Conservation (phyloP, 2,888 invertebrate species). For the Phlogophora meticulosa region DNA sequence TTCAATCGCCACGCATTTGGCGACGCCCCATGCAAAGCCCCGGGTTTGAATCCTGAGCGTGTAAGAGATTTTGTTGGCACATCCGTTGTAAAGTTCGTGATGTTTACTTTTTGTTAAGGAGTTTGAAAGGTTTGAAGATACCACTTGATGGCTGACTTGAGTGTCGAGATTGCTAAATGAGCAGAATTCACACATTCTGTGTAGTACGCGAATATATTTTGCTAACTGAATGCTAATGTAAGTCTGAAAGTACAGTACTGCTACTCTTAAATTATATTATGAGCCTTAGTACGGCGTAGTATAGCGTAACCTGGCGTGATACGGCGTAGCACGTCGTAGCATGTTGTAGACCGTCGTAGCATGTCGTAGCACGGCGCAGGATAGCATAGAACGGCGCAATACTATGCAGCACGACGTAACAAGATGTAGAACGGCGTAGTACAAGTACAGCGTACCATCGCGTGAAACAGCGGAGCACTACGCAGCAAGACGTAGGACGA, state of each 20-base stretch:
- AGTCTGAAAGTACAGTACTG: no score
- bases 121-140: not conserved
- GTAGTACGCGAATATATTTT: no score
- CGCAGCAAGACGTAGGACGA: not conserved
- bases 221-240: no score
- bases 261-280: not conserved
- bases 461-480: not conserved
- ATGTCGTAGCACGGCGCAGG: not conserved
- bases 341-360: accelerated
- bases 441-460: no score
- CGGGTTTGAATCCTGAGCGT: conserved; percentile 35
- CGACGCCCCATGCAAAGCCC: conserved; percentile 45
- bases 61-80: conserved; percentile 49
- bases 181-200: no score
- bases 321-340: not conserved
- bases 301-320: no score
- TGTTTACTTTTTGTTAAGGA: not conserved
- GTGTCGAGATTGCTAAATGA: no score
- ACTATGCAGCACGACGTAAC: not conserved
- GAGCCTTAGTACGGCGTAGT: not conserved
- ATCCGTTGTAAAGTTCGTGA: conserved; percentile 23
- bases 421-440: not conserved
- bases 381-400: not conserved
- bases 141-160: not conserved
- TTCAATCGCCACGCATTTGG: conserved; percentile 55